These are phyloP conservation scores for Lysandra bellargus DNA, from an alignment of 2,888 invertebrate species.

Conservation along the genomic window DNA sequence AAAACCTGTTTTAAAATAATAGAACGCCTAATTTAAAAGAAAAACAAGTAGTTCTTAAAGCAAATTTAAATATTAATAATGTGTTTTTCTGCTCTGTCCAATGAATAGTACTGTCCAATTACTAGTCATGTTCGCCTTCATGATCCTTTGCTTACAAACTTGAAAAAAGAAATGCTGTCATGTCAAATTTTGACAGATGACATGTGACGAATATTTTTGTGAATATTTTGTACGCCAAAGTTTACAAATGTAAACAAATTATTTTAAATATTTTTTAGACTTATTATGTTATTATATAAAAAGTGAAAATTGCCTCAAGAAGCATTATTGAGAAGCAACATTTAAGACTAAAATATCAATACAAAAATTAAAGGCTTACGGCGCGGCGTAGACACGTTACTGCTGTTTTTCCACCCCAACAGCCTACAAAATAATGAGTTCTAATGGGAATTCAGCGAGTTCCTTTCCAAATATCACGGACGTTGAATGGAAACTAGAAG, in stretches of 20 bases:
- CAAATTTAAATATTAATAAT: no score
- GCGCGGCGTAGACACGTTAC: background rate
- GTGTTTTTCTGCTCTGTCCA: no score
- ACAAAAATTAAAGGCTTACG: background rate
- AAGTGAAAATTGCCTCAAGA: background rate
- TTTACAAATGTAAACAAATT: background rate
- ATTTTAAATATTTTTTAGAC: background rate
- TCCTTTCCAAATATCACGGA: constrained; percentile 78
- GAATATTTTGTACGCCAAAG: no score
- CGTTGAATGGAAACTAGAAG: constrained; percentile 82
- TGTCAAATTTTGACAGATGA: background rate
- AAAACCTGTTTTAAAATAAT: no score
- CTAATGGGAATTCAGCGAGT: constrained; percentile 38
- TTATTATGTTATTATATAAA: background rate
- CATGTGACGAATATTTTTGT: no score
- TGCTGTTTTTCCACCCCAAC: background rate
- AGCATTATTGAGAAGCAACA: background rate
- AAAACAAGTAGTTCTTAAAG: no score
- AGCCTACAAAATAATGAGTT: constrained; percentile 38
- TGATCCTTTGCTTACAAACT: no score
- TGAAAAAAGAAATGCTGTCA: background rate
- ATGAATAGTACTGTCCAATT: no score
- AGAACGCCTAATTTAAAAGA: no score
- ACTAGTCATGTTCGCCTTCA: no score
- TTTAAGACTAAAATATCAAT: background rate